Evolutionary conservation across 2,113 vertebrate species (phyloP), one percentile per base, ranked within the genome.

Genomic region (Procavia capensis): DNA sequence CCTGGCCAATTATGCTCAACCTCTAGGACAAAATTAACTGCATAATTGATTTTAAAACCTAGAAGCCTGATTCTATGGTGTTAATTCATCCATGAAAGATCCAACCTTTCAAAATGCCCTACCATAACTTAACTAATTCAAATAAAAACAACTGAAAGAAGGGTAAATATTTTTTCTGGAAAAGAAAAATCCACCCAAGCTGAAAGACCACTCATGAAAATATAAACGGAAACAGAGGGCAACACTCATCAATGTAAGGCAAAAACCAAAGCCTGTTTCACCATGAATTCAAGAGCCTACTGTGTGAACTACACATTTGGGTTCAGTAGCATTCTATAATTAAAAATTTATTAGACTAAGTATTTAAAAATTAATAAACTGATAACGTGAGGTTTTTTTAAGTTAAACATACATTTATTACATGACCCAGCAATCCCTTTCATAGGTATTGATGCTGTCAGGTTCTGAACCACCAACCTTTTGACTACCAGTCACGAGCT

Each of bases 71-170:
- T 90, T 36, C 72, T 82, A 10, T 82, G 47, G 7, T 86, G 36
- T 29, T 57, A 82, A 76, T 50, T 78, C 8, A 78, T 41, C 11
- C 57, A n/a, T 57, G 7, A 63, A 64, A 83, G 31, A 83, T 39
- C 50, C 36, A 70, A 85, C 20, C 31, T 90, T n/a, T 29, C 61
- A 31, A 70, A 66, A 83, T 61, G 19, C 45, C 75, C 6, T 59
- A 90, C 43, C 27, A 31, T 54, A 43, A 82, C 29, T 94, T 82
- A 61, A 74, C 7, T 88, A 63, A 92, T 45, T 68, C 75, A 93
- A 85, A 75, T 50, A 89, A 92, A 89, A 92, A 89, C 80, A 24
- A 88, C 61, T 79, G 74, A 68, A 92, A 87, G 59, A 74, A 36
- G 9, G 22, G 5, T 68, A 75, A 63, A 5, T 2, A 43, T 17